phyloP scores from a whole-genome alignment of 2,888 invertebrate species.

The Eristalinus aeneus region DNA sequence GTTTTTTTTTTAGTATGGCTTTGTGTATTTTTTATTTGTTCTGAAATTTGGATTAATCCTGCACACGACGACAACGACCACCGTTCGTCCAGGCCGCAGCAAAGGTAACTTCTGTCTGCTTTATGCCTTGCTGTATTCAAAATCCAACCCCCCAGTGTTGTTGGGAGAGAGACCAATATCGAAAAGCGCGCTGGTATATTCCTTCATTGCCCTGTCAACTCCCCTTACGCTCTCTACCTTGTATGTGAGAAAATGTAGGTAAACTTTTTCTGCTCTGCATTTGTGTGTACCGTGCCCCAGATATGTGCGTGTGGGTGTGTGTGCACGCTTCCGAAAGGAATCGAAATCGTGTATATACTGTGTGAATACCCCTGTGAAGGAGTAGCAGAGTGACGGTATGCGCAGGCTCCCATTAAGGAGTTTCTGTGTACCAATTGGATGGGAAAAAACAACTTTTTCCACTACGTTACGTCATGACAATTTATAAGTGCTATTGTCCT shows the following conservation, averaged over 20 bases:
- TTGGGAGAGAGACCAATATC: conserved; percentile 44
- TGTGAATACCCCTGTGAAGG: conserved; percentile 56
- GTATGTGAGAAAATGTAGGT: conserved; percentile 41
- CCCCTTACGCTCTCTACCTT: conserved; percentile 33
- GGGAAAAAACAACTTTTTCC: conserved; percentile 48
- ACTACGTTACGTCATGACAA: conserved; percentile 59
- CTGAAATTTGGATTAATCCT: conserved; percentile 69
- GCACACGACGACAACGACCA: conserved; percentile 75
- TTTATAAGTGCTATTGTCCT: conserved; percentile 69
- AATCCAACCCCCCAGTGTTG: conserved; percentile 69
- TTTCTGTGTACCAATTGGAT: conserved; percentile 69
- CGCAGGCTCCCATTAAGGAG: conserved; percentile 59
- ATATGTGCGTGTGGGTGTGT: background rate
- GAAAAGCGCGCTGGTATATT: conserved; percentile 57
- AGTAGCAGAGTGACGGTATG: conserved; percentile 41
- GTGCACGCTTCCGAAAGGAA: conserved; percentile 31
- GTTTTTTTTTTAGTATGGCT: conserved; percentile 49
- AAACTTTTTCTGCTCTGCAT: conserved; percentile 21
- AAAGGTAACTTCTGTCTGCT: conserved; percentile 81
- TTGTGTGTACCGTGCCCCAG: background rate
- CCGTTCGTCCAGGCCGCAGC: conserved; percentile 81
- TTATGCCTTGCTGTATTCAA: conserved; percentile 70
- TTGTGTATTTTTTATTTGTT: conserved; percentile 44
- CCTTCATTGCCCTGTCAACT: conserved; percentile 27
- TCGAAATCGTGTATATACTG: conserved; percentile 18